Evolutionary conservation across 2,888 invertebrate species (phyloP).

Genomic region (Exephanes ischioxanthus): DNA sequence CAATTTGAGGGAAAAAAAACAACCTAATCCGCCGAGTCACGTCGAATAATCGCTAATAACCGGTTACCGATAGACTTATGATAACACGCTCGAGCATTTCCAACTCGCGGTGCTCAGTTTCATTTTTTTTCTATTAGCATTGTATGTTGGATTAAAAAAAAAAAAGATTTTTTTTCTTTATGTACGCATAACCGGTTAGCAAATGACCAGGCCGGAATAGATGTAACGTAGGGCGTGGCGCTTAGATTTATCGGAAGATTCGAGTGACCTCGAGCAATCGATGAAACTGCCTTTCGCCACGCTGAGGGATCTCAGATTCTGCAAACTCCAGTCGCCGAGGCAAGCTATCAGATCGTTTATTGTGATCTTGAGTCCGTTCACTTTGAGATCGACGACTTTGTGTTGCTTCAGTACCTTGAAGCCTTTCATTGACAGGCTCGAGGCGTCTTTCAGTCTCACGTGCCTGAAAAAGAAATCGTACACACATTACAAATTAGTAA

Average conservation of each 20-base stretch:
- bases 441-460: constrained; percentile 87
- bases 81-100: constrained; percentile 12
- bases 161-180: not conserved
- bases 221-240: constrained; percentile 24
- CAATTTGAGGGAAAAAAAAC: constrained; percentile 58
- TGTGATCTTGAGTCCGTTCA: constrained; percentile 87
- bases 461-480: constrained; percentile 78
- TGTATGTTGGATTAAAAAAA: not conserved
- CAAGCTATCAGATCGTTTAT: constrained; percentile 89
- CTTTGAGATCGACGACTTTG: constrained; percentile 88
- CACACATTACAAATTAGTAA: not conserved
- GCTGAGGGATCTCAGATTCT: constrained; percentile 87
- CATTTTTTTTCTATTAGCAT: constrained; percentile 39
- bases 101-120: constrained; percentile 27
- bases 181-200: constrained; percentile 42
- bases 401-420: constrained; percentile 88
- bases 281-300: constrained; percentile 88
- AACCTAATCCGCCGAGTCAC: constrained; percentile 14
- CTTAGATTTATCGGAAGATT: constrained; percentile 65
- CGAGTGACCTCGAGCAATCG: constrained; percentile 86
- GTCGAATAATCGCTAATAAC: constrained; percentile 16
- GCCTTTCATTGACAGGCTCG: constrained; percentile 87
- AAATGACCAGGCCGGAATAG: constrained; percentile 13
- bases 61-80: not conserved
- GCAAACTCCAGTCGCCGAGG: constrained; percentile 88